phyloP scores from a whole-genome alignment of 2,888 invertebrate genomes.

The Xestia sexstrigata region DNA sequence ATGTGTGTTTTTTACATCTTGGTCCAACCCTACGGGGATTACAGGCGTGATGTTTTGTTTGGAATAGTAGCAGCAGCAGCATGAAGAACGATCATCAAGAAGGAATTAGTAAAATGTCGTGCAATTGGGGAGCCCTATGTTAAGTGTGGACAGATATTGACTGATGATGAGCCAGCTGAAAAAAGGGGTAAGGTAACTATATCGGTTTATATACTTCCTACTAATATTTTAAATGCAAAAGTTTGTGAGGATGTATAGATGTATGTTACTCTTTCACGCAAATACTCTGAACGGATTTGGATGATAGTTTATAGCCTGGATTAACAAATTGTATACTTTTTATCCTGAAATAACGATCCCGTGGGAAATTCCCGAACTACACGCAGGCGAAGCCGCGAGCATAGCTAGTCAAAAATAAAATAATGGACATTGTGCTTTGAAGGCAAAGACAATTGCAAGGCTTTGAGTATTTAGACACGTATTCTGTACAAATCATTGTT shows the following conservation, averaged over 20 bases:
- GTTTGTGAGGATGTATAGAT: no score
- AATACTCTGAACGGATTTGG: no score
- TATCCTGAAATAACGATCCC: no score
- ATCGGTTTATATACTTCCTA: not conserved
- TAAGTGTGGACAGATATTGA: not conserved
- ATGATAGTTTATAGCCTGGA: no score
- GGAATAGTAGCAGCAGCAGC: not conserved
- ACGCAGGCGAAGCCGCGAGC: no score
- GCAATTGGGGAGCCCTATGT: not conserved
- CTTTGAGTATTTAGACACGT: not conserved
- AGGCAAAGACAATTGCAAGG: not conserved
- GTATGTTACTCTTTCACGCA: no score
- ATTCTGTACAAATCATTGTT: not conserved
- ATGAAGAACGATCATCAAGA: not conserved
- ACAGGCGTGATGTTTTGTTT: not conserved
- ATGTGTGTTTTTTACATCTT: no score
- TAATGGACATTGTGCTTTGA: not conserved
- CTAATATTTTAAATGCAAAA: no score
- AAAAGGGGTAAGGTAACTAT: not conserved
- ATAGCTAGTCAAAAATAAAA: not conserved
- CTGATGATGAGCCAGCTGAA: not conserved
- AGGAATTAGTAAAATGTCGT: no score
- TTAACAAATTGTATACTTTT: no score
- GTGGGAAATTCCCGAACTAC: no score
- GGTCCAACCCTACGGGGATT: not conserved